Conservation (phyloP, 2,797 vertebrate species). For the Smutsia temminckii region DNA sequence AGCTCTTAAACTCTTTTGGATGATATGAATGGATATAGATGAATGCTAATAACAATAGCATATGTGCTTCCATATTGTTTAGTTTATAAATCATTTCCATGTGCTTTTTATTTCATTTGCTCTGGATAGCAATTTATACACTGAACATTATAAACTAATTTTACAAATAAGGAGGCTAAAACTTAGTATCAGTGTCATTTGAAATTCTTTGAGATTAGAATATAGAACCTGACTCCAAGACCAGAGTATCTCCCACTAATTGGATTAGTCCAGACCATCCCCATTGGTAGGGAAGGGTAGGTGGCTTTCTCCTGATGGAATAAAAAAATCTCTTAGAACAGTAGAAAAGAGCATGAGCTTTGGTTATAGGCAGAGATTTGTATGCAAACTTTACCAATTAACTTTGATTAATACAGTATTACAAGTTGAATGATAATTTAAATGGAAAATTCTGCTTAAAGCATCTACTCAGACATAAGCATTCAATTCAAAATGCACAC, state of each 20-base stretch:
- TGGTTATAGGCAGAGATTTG: background rate
- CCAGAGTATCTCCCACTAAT: background rate
- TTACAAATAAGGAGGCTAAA: background rate
- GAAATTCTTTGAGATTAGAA: background rate
- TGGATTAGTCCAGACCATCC: background rate
- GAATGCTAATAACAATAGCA: background rate
- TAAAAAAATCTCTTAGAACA: background rate
- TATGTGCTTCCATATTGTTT: background rate
- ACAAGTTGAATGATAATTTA: background rate
- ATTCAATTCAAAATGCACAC: background rate
- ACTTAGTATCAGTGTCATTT: background rate
- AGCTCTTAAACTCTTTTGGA: background rate
- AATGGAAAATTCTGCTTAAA: background rate
- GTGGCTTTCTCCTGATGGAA: background rate
- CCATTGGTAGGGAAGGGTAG: too few species aligned
- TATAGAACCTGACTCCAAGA: background rate
- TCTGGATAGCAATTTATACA: background rate
- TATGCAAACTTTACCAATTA: background rate
- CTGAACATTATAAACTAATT: background rate
- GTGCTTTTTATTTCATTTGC: background rate
- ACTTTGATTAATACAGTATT: background rate
- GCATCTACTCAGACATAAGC: background rate
- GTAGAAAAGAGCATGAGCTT: background rate
- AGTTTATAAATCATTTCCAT: background rate
- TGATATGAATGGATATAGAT: background rate